Conservation (phyloP, 2,113 vertebrate species). For the Trematomus loennbergii region DNA sequence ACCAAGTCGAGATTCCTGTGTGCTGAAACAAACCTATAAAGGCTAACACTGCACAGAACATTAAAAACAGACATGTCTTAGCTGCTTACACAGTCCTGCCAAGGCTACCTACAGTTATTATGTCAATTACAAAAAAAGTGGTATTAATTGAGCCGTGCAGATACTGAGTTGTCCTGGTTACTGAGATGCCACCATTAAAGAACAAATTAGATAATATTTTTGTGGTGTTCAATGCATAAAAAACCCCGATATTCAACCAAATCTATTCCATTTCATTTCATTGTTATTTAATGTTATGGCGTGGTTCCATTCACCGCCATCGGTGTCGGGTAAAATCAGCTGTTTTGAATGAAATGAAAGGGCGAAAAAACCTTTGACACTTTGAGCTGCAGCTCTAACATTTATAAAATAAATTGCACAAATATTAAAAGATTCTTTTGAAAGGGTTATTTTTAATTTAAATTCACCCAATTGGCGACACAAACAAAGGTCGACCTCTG, state of each 20-base stretch:
- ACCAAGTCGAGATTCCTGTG: conserved; percentile 1
- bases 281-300: background rate
- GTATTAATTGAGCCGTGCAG: background rate
- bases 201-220: background rate
- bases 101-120: too few relatives aligned
- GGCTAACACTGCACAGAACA: background rate
- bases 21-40: conserved; percentile 3
- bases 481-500: conserved; percentile 53
- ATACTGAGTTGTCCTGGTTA: background rate
- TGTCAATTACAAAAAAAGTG: background rate
- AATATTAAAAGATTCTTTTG: conserved; percentile 5
- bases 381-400: background rate
- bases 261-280: background rate
- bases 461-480: conserved; percentile 17
- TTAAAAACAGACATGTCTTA: background rate
- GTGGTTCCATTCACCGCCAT: background rate
- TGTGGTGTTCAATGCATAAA: background rate
- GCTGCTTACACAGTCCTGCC: too few relatives aligned
- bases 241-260: background rate
- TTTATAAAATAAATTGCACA: conserved; percentile 16
- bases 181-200: background rate
- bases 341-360: too few relatives aligned
- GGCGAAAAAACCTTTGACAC: background rate
- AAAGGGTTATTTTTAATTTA: conserved; percentile 33
- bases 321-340: too few relatives aligned